Percentiles rank a stretch among this genome's conserved stretches.
These are phyloP conservation scores for Cetoscarus ocellatus DNA, from an alignment of 2,797 vertebrate genomes.

Conservation along the genomic window DNA sequence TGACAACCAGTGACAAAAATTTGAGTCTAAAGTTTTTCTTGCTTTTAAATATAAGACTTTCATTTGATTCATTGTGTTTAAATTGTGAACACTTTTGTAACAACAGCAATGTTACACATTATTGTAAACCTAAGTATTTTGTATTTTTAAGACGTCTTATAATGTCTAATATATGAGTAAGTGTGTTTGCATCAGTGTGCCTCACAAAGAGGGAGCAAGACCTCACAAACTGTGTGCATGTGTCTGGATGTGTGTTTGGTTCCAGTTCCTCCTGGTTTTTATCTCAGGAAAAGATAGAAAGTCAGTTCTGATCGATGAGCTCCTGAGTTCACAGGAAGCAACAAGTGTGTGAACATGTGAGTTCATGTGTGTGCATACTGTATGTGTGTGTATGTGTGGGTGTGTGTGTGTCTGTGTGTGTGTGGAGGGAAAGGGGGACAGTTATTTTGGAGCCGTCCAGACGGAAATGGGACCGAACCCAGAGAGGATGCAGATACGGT, in stretches of 20 bases:
- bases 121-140: background rate
- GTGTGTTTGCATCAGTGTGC: too few relatives aligned
- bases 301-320: conserved; percentile 91
- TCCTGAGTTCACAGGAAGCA: conserved; percentile 89
- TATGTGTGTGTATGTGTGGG: too few relatives aligned
- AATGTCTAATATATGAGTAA: too few relatives aligned
- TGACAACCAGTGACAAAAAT: too few relatives aligned
- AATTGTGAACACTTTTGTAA: background rate
- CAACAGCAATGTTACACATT: background rate
- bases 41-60: background rate
- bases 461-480: conserved; percentile 90
- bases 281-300: conserved; percentile 94
- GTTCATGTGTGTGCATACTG: conserved; percentile 18
- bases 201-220: conserved; percentile 14
- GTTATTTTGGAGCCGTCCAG: conserved; percentile 91
- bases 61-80: background rate
- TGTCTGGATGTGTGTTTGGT: conserved; percentile 29
- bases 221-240: conserved; percentile 15
- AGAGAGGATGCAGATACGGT: conserved; percentile 92
- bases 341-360: conserved; percentile 62
- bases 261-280: conserved; percentile 53
- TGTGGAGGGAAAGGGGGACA: conserved; percentile 78
- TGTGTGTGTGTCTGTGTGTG: conserved; percentile 30
- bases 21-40: too few relatives aligned
- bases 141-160: background rate